Base-by-base conservation (phyloP, 1,140 invertebrate genomes). In the Listronotus bonariensis region DNA sequence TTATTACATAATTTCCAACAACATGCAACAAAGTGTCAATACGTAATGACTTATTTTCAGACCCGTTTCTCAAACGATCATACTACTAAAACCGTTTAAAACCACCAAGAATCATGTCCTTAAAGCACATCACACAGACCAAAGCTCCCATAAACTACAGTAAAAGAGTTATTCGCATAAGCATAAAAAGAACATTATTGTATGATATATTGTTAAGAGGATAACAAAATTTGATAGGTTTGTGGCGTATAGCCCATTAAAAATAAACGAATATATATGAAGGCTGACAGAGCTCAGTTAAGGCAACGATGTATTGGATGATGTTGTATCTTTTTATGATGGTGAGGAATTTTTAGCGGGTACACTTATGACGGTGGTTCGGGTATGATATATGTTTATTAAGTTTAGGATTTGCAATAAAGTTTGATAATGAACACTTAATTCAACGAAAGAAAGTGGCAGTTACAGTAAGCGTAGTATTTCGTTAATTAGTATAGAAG, bases 141-240 rank as follows among this genome's bases (percentile, higher is more conserved):
- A 48, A 59, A 49, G 48, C n/a, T 34, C 43, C 14, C 12, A 45
- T 57, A 57, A 57, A 57, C 41, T 34, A 57, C 14, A 41, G 55
- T 45, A 57, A 57, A 45, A 34, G 55, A 45, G 55, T 57, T 57
- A 46, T 57, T 57, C 55, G 55, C 26, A 15, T 10, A 14, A 32
- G 17, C 57, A 59, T 59, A 59, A 59, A 59, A 51, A 36, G 31
- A 49, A 51, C 57, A 51, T 49, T 49, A 49, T 59, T 51, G 46
- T 38, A 59, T 59, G 57, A 59, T 59, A 59, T 59, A 59, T 59
- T 48, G 57, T 59, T 59, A 59, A 59, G 45, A 48, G 46, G 45
- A 51, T 59, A 59, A 59, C 57, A 59, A 59, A 59, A 59, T 59
- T 59, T 59, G 57, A 59, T 59, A 43, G 57, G 10, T 46, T 57